phyloP scores from a whole-genome alignment of 2,888 invertebrate genomes.

The Palloptera scutellata region DNA sequence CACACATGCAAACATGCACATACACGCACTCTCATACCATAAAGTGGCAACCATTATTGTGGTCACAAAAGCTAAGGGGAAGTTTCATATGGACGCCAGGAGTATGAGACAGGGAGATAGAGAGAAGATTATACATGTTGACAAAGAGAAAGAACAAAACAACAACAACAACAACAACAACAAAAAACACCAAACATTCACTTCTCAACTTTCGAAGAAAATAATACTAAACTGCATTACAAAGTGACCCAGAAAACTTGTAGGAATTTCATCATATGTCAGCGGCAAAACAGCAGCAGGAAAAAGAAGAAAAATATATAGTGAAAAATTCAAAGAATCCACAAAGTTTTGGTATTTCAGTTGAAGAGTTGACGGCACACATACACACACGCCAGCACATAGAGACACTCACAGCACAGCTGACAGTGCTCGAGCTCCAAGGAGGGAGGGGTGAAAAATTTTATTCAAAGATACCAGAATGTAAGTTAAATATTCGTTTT shows the following conservation, averaged over 20 bases:
- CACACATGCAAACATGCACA: too few species aligned
- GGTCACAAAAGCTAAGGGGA: neutral
- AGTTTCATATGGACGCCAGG: neutral
- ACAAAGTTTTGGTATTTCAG: too few species aligned
- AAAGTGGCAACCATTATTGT: too few species aligned
- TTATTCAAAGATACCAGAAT: too few species aligned
- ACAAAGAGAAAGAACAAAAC: neutral
- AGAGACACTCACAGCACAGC: neutral
- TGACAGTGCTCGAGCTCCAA: neutral
- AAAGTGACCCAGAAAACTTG: slow-evolving; percentile 35
- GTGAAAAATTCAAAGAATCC: slow-evolving; percentile 2
- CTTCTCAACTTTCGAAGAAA: too few species aligned
- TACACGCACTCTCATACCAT: too few species aligned
- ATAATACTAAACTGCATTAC: slow-evolving; percentile 6
- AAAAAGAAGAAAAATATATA: neutral
- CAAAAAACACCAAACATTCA: slow-evolving; percentile 1
- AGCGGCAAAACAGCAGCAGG: neutral
- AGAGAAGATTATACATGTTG: neutral
- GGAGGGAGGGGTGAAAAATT: neutral
- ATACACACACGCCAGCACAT: neutral
- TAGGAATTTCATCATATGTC: slow-evolving; percentile 27
- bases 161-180: neutral
- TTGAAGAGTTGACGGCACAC: neutral
- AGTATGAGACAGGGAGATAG: neutral
- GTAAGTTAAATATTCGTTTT: too few species aligned